Evolutionary conservation across 2,797 vertebrate species (phyloP).

Genomic region (Pteronotus mesoamericanus): DNA sequence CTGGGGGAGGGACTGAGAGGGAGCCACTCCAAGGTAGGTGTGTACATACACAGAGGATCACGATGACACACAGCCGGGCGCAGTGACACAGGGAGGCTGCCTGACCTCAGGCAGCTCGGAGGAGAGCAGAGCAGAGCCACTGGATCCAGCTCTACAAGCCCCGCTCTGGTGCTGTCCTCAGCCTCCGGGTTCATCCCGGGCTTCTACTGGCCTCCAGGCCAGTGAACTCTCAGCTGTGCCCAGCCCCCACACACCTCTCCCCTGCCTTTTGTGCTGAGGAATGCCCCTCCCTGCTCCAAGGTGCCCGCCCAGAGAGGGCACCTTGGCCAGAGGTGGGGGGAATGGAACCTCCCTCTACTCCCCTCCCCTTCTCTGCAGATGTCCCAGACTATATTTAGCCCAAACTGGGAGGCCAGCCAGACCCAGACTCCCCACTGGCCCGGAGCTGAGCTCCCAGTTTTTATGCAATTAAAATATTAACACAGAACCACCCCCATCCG

Average conservation of each 20-base stretch:
- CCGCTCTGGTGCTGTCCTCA: not conserved
- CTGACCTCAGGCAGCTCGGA: constrained; percentile 34
- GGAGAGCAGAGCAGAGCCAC: not conserved
- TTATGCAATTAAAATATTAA: constrained; percentile 79
- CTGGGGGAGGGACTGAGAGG: not conserved
- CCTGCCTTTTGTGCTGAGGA: constrained; percentile 45
- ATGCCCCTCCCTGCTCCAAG: constrained; percentile 70
- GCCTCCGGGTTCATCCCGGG: not conserved
- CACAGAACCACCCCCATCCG: constrained; percentile 63
- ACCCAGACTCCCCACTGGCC: constrained; percentile 76
- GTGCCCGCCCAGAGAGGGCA: constrained; percentile 72
- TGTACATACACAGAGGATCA: constrained; percentile 56
- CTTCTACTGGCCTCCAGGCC: not conserved
- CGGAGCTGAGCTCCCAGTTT: constrained; percentile 74
- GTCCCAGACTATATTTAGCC: constrained; percentile 78
- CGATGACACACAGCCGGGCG: constrained; percentile 18
- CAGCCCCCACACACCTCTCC: not conserved
- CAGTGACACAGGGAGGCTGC: constrained; percentile 29
- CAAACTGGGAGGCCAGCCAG: constrained; percentile 73
- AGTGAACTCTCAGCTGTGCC: not conserved
- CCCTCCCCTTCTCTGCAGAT: constrained; percentile 77
- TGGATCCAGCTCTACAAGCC: not conserved
- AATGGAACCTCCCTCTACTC: constrained; percentile 71
- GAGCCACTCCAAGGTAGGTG: constrained; percentile 44
- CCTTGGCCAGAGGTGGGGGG: constrained; percentile 71